phyloP scores from a whole-genome alignment of 2,113 vertebrate genomes.

The Emydocephalus ijimae region DNA sequence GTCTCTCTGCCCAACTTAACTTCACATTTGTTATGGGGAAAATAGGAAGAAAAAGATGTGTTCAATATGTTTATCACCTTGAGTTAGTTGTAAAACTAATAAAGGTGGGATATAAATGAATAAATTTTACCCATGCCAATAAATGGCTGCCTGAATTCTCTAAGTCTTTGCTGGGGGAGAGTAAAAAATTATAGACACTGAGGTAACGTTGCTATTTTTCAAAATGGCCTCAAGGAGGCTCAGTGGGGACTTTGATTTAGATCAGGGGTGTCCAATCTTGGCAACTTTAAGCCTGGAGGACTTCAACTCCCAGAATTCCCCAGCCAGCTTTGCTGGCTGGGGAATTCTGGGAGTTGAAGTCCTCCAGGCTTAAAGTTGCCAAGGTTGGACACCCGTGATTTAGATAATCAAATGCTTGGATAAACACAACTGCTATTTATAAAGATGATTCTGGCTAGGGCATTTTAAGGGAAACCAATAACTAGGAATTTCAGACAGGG shows the following conservation, averaged over 20 bases:
- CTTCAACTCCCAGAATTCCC: too few species aligned
- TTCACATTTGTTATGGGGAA: neutral
- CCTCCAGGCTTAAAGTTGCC: too few species aligned
- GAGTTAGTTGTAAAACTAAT: neutral
- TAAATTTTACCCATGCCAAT: neutral
- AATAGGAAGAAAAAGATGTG: neutral
- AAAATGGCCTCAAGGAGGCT: neutral
- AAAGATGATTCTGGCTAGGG: slow-evolving; percentile 5
- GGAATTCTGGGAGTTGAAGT: too few species aligned
- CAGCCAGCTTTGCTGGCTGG: too few species aligned
- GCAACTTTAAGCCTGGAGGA: too few species aligned
- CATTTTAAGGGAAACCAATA: slow-evolving; percentile 8
- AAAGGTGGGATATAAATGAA: neutral
- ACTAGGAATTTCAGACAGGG: slow-evolving; percentile 7
- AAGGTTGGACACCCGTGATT: neutral
- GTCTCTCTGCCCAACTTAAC: neutral
- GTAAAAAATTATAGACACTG: neutral
- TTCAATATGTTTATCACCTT: neutral
- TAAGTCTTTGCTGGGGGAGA: neutral
- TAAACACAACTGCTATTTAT: slow-evolving; percentile 15
- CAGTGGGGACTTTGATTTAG: neutral
- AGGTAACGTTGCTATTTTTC: neutral
- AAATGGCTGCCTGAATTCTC: neutral
- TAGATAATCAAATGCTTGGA: slow-evolving; percentile 12
- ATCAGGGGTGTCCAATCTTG: neutral